These are phyloP conservation scores for Dermochelys coriacea DNA, from an alignment of 2,797 vertebrate species.

Conservation along the genomic window DNA sequence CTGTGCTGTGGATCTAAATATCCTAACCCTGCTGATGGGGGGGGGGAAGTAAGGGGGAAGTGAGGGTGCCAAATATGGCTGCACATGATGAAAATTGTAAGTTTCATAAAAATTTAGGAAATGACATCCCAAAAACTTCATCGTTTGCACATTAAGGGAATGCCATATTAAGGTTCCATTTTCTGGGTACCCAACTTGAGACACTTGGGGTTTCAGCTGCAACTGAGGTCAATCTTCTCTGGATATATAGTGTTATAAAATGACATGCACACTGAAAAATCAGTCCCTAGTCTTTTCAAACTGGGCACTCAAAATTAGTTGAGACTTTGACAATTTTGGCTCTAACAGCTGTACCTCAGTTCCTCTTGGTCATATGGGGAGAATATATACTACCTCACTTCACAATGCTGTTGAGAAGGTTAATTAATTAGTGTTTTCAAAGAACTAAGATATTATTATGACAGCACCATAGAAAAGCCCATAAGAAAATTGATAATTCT, in stretches of 20 bases:
- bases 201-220: neutral
- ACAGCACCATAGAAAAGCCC: neutral
- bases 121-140: neutral
- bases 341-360: neutral
- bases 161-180: neutral
- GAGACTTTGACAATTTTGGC: neutral
- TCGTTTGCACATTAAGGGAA: neutral
- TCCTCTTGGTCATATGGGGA: rapidly evolving
- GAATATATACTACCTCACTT: neutral
- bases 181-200: neutral
- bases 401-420: slow-evolving; percentile 9
- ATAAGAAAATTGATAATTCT: neutral
- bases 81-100: neutral
- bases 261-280: neutral
- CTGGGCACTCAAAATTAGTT: neutral
- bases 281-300: neutral
- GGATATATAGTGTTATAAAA: neutral
- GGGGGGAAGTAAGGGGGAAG: neutral
- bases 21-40: rapidly evolving
- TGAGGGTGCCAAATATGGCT: neutral
- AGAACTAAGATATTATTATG: slow-evolving; percentile 11
- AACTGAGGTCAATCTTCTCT: neutral
- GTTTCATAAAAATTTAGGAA: neutral
- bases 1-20: neutral
- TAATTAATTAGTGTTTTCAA: slow-evolving; percentile 43